Evolutionary conservation across 2,888 invertebrate genomes (phyloP), one percentile per base, ranked within the genome.

Genomic region (Ariolimax columbianus): DNA sequence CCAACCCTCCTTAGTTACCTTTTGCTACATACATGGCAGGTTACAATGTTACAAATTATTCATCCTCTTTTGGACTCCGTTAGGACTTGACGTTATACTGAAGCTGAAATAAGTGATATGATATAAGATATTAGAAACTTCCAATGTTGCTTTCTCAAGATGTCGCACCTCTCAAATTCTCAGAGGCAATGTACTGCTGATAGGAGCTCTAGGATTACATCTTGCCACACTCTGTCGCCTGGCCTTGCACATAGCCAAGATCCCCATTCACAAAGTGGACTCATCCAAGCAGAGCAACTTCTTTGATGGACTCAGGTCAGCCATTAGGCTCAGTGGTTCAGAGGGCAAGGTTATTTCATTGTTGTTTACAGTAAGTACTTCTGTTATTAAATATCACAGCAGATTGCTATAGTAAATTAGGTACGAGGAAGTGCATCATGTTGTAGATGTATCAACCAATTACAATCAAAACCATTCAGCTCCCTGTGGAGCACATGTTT

Each of bases 261-360:
- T 94, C 47, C 93, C 92, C 47, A 91, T 93, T 63, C 92, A 93
- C 82, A 89, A 89, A 77, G 90, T 94, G 81, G 94, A 94, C 87
- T 91, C 93, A 14, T 91, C 92, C 68, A 93, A 93, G 86, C 91
- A 91, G 86, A 94, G 92, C 88, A 93, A 91, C 87, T 94, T 94
- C 90, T 93, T 94, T 87, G 94, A 94, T 89, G 93, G 94, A 43
- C 90, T 94, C 63, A 89, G 94, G n/a, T 92, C 93, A n/a, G 94
- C 93, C 77, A 91, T 94, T 19, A 86, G 94, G 85, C 91, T 93
- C 30, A 92, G 92, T 85, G 94, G 94, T 0, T 91, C 94, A 6
- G 94, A 94, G 88, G 93, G 93, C 72, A 93, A 93, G 86, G 91
- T 92, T 55, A 90, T 94, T 38, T 91, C 94, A 9, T 89, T 94